These are phyloP conservation scores for Coendou prehensilis DNA, from an alignment of 2,797 vertebrate species.

Conservation along the genomic window DNA sequence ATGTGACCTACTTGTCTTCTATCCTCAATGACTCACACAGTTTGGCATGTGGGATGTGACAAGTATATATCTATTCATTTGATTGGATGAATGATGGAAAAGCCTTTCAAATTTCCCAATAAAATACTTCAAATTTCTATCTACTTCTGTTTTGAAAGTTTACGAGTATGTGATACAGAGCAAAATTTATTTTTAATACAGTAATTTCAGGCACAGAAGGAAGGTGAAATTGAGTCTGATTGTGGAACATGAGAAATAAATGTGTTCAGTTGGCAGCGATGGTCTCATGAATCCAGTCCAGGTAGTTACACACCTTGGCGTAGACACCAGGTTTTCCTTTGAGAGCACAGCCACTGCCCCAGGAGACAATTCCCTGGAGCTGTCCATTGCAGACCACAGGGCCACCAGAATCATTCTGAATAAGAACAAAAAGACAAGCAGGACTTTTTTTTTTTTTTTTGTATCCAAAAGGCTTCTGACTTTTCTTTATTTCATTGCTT, in stretches of 20 bases:
- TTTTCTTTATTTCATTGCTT: background rate
- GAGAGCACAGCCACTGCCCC: slow-evolving; percentile 90
- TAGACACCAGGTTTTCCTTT: slow-evolving; percentile 89
- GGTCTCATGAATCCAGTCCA: slow-evolving; percentile 89
- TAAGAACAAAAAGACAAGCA: background rate
- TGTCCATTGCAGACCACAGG: background rate
- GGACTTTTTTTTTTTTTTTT: too few species aligned
- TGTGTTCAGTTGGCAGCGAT: slow-evolving; percentile 84
- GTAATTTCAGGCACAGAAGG: background rate
- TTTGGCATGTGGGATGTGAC: background rate
- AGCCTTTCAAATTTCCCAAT: background rate
- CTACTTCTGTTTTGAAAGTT: background rate
- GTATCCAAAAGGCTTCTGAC: background rate
- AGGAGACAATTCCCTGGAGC: slow-evolving; percentile 85
- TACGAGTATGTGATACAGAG: background rate
- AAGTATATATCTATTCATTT: background rate
- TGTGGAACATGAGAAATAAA: background rate
- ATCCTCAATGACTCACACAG: background rate
- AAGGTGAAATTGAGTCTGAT: background rate
- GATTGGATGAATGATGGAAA: background rate
- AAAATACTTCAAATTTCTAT: background rate
- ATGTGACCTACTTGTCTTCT: background rate
- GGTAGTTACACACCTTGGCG: slow-evolving; percentile 90
- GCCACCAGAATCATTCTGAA: background rate
- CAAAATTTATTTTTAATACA: background rate